Base-by-base conservation (phyloP, 2,797 vertebrate genomes). In the Bradypus variegatus region DNA sequence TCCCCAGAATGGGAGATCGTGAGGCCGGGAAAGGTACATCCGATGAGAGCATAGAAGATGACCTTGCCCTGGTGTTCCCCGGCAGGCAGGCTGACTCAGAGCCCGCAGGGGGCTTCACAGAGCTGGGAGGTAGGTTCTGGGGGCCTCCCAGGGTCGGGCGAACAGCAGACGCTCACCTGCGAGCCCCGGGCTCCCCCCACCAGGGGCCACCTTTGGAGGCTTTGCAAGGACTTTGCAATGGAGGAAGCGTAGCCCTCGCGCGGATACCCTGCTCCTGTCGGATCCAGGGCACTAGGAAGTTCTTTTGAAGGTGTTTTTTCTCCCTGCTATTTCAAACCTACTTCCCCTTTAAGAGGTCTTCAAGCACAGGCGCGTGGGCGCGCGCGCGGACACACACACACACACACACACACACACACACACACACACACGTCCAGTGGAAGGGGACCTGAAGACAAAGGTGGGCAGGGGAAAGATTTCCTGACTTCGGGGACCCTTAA, bases 81-180 rank as follows among this genome's bases (percentile, higher is more conserved):
- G 3, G 62, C 69, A 29, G n/a, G 77, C 83, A 33, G 38, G 77
- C 79, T 89, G 95, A 92, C 91, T 87, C 93, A 94, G 81, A 36
- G 6, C n/a, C 90, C 48, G 36, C 85, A 33, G 86, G 92, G 91
- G 73, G 92, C 92, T 94, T 94, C 95, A 94, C 89, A 12, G 62
- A 75, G 62, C 65, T n/a, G 65, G 62, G 41, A 2, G 29, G 89
- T 36, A 14, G 31, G n/a, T 38, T 41, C 14, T 4, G 16, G 50
- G 48, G 73, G n/a, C 6, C 67, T 84, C 64, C 45, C n/a, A n/a
- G 45, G 27, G 8, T 21, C 8, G 50, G 67, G 48, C 1, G 70
- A 29, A 5, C 48, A 6, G 10, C 48, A 6, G 29, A 21, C 16
- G 14, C 29, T 81, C 76, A 31, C n/a, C 60, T 15, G 64, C 31